Conservation (phyloP, 1,140 invertebrate species). For the Dreissena rostriformis region DNA sequence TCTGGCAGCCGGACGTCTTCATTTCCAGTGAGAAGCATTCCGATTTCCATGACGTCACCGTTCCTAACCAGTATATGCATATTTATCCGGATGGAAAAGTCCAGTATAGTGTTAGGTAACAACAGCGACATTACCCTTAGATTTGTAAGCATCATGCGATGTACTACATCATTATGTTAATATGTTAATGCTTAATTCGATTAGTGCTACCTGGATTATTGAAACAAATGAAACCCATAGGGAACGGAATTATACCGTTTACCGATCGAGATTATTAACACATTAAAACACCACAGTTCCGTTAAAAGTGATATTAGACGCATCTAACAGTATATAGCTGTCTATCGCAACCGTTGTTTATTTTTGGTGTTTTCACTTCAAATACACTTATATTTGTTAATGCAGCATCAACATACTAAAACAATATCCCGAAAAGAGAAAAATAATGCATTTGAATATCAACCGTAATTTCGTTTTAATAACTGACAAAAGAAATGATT, state of each 20-base stretch:
- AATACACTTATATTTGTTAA: no score
- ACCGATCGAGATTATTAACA: not conserved
- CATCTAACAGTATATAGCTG: no score
- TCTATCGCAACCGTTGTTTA: no score
- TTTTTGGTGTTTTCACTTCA: no score
- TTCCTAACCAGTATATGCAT: constrained; percentile 64
- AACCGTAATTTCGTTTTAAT: no score
- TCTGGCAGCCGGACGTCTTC: constrained; percentile 86
- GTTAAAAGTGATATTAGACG: no score
- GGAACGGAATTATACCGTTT: not conserved
- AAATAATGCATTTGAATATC: no score
- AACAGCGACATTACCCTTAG: not conserved
- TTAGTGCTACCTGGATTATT: not conserved
- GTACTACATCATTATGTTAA: not conserved
- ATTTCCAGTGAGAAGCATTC: constrained; percentile 87
- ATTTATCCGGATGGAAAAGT: constrained; percentile 60
- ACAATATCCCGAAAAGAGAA: no score
- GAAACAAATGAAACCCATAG: not conserved
- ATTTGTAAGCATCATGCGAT: not conserved
- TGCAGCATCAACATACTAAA: no score
- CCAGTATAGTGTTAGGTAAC: constrained; percentile 60
- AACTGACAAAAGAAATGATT: no score
- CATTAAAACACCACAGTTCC: not conserved
- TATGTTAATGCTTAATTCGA: not conserved
- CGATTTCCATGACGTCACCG: constrained; percentile 84